Evolutionary conservation across 2,888 invertebrate genomes (phyloP), one percentile per base, ranked within the genome.

Genomic region (Ormyrus thymus): DNA sequence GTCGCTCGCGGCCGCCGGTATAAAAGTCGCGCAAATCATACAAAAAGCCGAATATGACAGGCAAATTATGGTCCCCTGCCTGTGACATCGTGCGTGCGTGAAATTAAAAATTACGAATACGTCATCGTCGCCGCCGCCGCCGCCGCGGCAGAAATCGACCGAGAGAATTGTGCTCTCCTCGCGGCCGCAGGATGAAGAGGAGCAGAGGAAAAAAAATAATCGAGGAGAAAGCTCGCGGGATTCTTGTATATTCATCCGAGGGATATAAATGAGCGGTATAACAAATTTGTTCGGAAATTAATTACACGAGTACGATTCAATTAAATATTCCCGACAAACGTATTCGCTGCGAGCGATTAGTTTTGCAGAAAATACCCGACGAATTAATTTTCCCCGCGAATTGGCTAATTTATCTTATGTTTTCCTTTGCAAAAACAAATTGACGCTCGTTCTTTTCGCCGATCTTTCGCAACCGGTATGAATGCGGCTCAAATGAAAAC

Each of bases 61-160:
- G 70, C 75, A 78, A 73, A 78, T 78, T 73, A 78, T 68, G 78
- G 73, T 78, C 50, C 53, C 50, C 55, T 50, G 66, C 58, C 53
- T 15, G 73, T 78, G 68, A 73, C 69, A 78, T 62, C 48, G 61
- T 53, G 65, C 70, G 59, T 74, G 75, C 75, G 70, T 66, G 75
- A 79, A 79, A 79, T 79, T 79, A 75, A 79, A 79, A 75, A 74
- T 79, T 74, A 70, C 74, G 61, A 76, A 71, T 76, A 56, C 70
- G 70, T 76, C 70, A 71, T 69, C 64, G 58, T 65, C 69, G 29
- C 15, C 69, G 55, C 7, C 13, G 51, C 11, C n/a, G n/a, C n/a
- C n/a, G n/a, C 11, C 11, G 46, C 50, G 13, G 58, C 51, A 55
- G 55, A 62, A 65, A 76, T 56, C 64, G 70, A 76, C 56, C 45